Evolutionary conservation across 1,140 invertebrate genomes (phyloP), one percentile per base, ranked within the genome.

Genomic region (Luehdorfia chinensis): DNA sequence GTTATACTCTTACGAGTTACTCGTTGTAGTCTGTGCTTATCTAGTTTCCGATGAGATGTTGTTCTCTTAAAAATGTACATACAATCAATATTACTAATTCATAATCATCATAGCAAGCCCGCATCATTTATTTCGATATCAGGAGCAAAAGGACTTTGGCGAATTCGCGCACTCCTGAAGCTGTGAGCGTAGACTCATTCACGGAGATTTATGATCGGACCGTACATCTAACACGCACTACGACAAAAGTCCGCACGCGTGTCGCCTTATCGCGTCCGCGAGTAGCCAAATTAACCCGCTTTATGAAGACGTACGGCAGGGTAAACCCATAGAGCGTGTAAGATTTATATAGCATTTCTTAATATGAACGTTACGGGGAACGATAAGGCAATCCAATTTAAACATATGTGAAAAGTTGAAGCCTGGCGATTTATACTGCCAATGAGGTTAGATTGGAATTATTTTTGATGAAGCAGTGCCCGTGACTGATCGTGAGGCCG

Each of bases 221-320:
- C 55, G 60, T 56, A 54, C 55, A 48, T 12, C 25, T 46, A 63
- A 66, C 72, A 75, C 71, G 71, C 65, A 69, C 59, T 49, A 46
- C 60, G 54, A 69, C 59, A 62, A 37, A 64, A 60, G 52, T 54
- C 57, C 59, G 55, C 61, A 55, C 73, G 74, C 74, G 69, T 75
- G 72, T 72, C 61, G 59, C 56, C 53, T 75, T 78, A 78, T 75
- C 75, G 55, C 63, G 43, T 44, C 47, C 45, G 53, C 63, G 47
- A 44, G 59, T 59, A 59, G 66, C 66, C 67, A 72, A 78, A 78
- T 78, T 78, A 81, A 81, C 65, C 53, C 58, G 39, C 61, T 56
- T 75, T 61, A 80, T 77, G 67, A 80, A 77, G 74, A 76, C 62
- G 54, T 66, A 73, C 66, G 61, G 60, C 64, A 50, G 67, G 39